Base-by-base conservation (phyloP, 1,140 invertebrate genomes). In the Drosophila saltans region DNA sequence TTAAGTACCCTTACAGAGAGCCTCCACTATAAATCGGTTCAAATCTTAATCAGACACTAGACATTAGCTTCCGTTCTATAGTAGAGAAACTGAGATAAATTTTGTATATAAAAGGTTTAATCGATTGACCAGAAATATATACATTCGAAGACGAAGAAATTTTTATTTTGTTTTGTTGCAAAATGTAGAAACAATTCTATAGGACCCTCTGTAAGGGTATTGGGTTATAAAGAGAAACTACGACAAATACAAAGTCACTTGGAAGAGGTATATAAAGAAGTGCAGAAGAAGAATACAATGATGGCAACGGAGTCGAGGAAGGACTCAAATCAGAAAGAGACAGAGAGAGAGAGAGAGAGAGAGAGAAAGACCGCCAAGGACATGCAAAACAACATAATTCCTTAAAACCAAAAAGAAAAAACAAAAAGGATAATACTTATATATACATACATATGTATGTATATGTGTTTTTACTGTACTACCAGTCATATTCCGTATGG, bases 371-470 rank as follows among this genome's bases (percentile, higher is more conserved):
- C 33, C 33, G 21, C 45, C 45, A 48, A 48, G 45, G 45, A 52
- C 21, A 52, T 52, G 45, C 45, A 52, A 52, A 52, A 52, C 45
- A 52, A 26, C 21, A 52, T 26, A 52, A 52, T 52, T 52, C 45
- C 26, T 52, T 1, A n/a, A 10, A 52, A 52, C 6, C 3, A 24
- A 26, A 9, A 52, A 52, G 1, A 52, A 21, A 10, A 21, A 11
- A 16, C 11, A 43, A 11, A 10, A 52, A 26, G 24, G 21, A 52
- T 26, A 52, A 52, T 52, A 26, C 21, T 10, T 26, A 52, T 26
- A 26, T 3, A 52, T 52, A 40, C 9, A 8, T 52, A 52, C 1
- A 52, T 52, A 52, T 1, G 21, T 52, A 52, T 10, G 24, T 26
- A 52, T 26, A 52, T 21, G 5, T 21, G 2, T 24, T 3, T 30